These are phyloP conservation scores for Microcebus tavaratra DNA, from an alignment of 2,113 vertebrate species.

Conservation along the genomic window DNA sequence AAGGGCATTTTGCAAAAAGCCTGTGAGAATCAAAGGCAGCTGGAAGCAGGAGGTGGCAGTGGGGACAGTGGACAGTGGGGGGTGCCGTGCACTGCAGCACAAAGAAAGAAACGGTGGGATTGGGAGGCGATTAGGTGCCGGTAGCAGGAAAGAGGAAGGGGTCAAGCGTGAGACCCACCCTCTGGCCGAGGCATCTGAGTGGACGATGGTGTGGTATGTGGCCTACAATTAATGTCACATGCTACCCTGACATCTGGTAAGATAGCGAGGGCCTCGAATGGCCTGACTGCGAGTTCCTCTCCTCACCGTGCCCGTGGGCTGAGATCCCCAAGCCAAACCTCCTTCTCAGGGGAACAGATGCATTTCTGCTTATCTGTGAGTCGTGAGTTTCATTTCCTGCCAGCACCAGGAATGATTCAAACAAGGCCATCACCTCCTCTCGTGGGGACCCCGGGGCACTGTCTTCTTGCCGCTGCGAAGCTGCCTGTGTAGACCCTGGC, in stretches of 20 bases:
- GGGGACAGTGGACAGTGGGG: background rate
- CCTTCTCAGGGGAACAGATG: background rate
- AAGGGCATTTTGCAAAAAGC: background rate
- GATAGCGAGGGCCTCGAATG: background rate
- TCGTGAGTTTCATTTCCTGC: background rate
- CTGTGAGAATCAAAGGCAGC: background rate
- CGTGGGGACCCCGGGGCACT: background rate
- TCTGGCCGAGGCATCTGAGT: background rate
- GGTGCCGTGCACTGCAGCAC: background rate
- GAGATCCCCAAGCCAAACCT: background rate
- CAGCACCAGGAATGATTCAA: too few relatives aligned
- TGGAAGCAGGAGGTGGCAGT: background rate
- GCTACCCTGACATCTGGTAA: background rate
- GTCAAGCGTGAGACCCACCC: background rate
- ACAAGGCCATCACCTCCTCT: background rate
- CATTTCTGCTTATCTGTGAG: background rate
- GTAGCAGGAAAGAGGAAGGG: background rate
- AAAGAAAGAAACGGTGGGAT: background rate
- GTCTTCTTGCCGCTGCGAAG: background rate
- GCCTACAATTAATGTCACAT: too few relatives aligned
- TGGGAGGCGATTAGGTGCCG: background rate
- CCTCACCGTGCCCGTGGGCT: background rate
- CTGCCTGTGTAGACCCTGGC: background rate
- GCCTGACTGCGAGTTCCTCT: background rate
- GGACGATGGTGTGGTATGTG: background rate